phyloP scores from a whole-genome alignment of 2,797 vertebrate genomes.

The Sitta carolinensis region DNA sequence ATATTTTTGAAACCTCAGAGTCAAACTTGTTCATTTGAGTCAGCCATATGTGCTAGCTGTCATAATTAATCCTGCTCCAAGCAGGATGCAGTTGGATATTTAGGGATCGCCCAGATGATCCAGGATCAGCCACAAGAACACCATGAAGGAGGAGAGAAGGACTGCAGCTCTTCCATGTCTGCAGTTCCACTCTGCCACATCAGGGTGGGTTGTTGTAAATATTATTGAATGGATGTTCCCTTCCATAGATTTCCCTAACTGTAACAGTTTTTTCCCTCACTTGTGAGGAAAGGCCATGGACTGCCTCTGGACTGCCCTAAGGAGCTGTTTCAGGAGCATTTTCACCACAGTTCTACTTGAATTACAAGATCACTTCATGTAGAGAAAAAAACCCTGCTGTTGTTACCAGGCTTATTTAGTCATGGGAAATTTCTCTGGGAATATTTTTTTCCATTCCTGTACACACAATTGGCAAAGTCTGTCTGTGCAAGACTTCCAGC shows the following conservation, averaged over 20 bases:
- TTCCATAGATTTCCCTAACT: neutral
- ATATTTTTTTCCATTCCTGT: conserved; percentile 31
- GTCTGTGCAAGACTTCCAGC: conserved; percentile 26
- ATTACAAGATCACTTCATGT: neutral
- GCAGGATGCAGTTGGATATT: neutral
- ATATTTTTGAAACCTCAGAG: neutral
- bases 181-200: neutral
- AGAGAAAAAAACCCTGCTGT: neutral
- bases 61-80: neutral
- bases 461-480: conserved; percentile 3
- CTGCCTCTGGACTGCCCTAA: neutral
- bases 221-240: neutral
- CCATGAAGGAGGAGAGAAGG: rapidly evolving
- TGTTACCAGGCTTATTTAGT: conserved; percentile 28
- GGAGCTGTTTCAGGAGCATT: neutral
- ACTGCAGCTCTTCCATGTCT: neutral
- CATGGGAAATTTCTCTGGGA: conserved; percentile 21
- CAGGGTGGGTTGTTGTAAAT: neutral
- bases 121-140: neutral
- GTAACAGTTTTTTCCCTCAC: neutral
- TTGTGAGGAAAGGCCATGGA: neutral
- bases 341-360: neutral
- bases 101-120: neutral
- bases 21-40: neutral
- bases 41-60: neutral